Evolutionary conservation across 1,140 invertebrate genomes (phyloP), one percentile per base, ranked within the genome.

Genomic region (Planococcus citri): DNA sequence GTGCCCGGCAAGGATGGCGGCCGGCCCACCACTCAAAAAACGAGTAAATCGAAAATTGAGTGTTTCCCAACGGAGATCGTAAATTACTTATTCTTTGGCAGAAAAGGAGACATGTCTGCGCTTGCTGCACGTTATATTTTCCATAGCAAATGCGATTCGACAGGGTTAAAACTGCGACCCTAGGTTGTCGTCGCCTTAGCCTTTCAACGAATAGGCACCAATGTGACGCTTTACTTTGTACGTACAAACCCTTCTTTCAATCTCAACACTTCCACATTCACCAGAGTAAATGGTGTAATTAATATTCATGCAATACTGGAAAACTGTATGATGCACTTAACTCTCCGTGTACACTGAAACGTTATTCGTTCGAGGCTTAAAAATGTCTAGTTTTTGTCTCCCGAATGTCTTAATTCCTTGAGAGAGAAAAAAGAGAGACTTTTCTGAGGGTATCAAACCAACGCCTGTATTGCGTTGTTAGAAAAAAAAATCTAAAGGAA

Each of bases 221-320:
- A n/a, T 20, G 10, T 51, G 41, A 51, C 41, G 41, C 41, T 51
- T 51, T 51, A 14, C 12, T 20, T 17, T 20, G n/a, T 17, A 17
- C 10, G 3, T 51, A 20, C n/a, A 51, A 17, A 51, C 41, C 41
- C 41, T 51, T 51, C 41, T 51, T 51, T 51, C 41, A 51, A 51
- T 51, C 41, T 51, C 41, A 51, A 51, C 41, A 51, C 41, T 51
- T 51, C n/a, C 41, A 51, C 41, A 51, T 51, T 51, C 41, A 20
- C 41, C 41, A 20, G 41, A 4, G 41, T 51, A 51, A 51, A 51
- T 51, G 10, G 41, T 51, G 17, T 51, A 51, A 51, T 51, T 51
- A 51, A 51, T 51, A 51, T 51, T 51, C 41, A 51, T 51, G 41
- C 41, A 17, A 51, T 51, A 17, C 41, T n/a, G 41, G 12, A 17